Base-by-base conservation (phyloP, 35 echinoderm and acorn worm species). In the Hemicentrotus pulcherrimus region DNA sequence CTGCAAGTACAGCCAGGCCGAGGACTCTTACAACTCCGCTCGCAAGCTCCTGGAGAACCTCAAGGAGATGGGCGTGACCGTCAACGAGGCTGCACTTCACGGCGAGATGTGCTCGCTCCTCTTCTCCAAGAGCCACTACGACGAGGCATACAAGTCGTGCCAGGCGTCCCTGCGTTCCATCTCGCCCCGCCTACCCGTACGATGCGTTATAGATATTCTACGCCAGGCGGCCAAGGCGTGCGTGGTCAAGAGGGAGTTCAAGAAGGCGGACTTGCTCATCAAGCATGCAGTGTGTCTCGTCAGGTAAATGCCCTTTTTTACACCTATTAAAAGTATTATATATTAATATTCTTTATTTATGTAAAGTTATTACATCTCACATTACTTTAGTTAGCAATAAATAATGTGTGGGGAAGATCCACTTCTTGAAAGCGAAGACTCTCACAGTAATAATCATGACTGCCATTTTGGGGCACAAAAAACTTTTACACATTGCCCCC, bases 261-360 rank as follows among this genome's bases (percentile, higher is more conserved):
- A 99, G 91, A 99, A 99, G 60, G 98, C 98, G 2, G 98, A 99
- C 46, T 90, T 99, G 16, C 97, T 99, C 46, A 99, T 99, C 59
- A 95, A 96, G 47, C 98, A 99, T 94, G 97, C 98, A 41, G 96
- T 99, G 12, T 97, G 92, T 88, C 92, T 99, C 59, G 97, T 97
- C 4, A 97, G 98, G 98, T 99, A 92, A 96, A 65, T 87, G 46
- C 50, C 12, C 15, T 10, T 13, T 55, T 0, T 15, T 50, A 96
- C 31, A 1, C 13, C 24, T n/a, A 5, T 32, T 16, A 8, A 7
- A 7, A 30, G 4, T 61, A 41, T 41, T 41, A 41, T 41, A 41
- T 41, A 41, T 41, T 41, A 1, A 41, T 3, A 41, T 41, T 41
- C 35, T 41, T 41, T 3, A 41, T 41, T 41, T 41, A 1, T 41